Evolutionary conservation across 1,140 invertebrate species (phyloP), one percentile per base, ranked within the genome.

Genomic region (Leptestheria dahalacensis): DNA sequence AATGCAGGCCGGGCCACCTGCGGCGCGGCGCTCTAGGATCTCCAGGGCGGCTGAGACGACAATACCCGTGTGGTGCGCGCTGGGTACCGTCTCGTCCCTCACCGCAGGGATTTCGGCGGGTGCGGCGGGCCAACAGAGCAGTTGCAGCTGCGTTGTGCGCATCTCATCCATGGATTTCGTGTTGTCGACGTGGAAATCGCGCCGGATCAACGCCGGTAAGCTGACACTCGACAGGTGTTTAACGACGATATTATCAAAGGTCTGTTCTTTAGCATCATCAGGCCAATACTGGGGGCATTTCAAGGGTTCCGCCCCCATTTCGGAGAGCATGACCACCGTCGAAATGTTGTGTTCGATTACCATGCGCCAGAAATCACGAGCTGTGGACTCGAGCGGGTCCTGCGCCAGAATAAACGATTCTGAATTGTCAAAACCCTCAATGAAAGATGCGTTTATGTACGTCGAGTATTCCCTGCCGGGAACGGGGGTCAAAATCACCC

Each of bases 321-420:
- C 90, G 49, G 91, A 95, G 46, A 97, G 78, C 91, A 97, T 96
- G 29, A 95, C 88, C 59, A 97, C 84, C 1, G 89, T 91, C 49
- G 82, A 81, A 25, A 95, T 84, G 70, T 86, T 85, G 67, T 95
- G 90, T 71, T 96, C 91, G 21, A 87, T 88, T 51, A 97, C 82
- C 91, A 97, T 94, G 68, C 91, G 78, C 93, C 94, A 97, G 72
- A 97, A 97, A 74, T 97, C 94, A 62, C 81, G 78, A 57, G 91
- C 82, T 0, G 92, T 97, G 61, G 79, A 78, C 26, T 90, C 87
- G 57, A 96, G 69, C 0, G 94, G 93, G 74, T 96, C 92, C 78
- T 97, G 92, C 1, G 91, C 90, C 49, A 95, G 92, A 48, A 97
- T 91, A 74, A 93, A 97, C 18, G 88, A 88, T 72, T 91, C 88